Percentiles rank a stretch among this genome's conserved stretches.
phyloP scores from a whole-genome alignment of 2,888 invertebrate species.

The Iphiclides podalirius region DNA sequence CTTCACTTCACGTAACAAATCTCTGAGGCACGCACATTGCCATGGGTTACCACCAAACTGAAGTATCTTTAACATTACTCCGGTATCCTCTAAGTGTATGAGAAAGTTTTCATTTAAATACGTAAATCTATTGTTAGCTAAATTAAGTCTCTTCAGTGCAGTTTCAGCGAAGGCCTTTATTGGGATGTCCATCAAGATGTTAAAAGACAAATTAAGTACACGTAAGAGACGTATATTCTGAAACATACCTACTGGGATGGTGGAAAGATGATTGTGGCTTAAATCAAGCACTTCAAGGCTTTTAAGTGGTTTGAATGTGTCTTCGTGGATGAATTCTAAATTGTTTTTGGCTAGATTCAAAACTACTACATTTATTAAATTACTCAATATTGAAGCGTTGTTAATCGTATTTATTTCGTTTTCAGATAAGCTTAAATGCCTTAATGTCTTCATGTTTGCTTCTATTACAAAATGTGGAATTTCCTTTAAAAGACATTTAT shows the following conservation, averaged over 20 bases:
- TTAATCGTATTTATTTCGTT: slow-evolving; percentile 5
- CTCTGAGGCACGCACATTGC: slow-evolving; percentile 30
- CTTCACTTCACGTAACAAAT: slow-evolving; percentile 28
- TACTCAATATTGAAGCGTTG: not conserved
- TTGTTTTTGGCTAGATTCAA: slow-evolving; percentile 6
- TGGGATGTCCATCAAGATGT: slow-evolving; percentile 24
- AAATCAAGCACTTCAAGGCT: slow-evolving; percentile 27
- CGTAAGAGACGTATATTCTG: slow-evolving; percentile 25
- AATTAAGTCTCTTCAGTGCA: slow-evolving; percentile 24
- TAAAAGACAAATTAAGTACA: slow-evolving; percentile 28
- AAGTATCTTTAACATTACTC: slow-evolving; percentile 24
- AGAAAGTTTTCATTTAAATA: slow-evolving; percentile 28
- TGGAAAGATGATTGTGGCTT: slow-evolving; percentile 24
- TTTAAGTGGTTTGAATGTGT: slow-evolving; percentile 1
- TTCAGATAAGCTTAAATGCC: slow-evolving; percentile 3
- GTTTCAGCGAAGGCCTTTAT: slow-evolving; percentile 20
- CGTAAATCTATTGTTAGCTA: slow-evolving; percentile 27
- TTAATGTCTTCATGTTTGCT: slow-evolving; percentile 1
- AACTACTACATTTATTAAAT: not conserved
- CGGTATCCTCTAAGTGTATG: slow-evolving; percentile 18
- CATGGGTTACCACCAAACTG: slow-evolving; percentile 30
- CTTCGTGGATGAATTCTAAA: slow-evolving; percentile 7
- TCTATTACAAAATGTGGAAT: slow-evolving; percentile 2
- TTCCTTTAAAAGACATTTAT: not conserved
- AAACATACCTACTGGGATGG: slow-evolving; percentile 26